Evolutionary conservation across 2,113 vertebrate genomes (phyloP), one percentile per base, ranked within the genome.

Genomic region (Misgurnus anguillicaudatus): DNA sequence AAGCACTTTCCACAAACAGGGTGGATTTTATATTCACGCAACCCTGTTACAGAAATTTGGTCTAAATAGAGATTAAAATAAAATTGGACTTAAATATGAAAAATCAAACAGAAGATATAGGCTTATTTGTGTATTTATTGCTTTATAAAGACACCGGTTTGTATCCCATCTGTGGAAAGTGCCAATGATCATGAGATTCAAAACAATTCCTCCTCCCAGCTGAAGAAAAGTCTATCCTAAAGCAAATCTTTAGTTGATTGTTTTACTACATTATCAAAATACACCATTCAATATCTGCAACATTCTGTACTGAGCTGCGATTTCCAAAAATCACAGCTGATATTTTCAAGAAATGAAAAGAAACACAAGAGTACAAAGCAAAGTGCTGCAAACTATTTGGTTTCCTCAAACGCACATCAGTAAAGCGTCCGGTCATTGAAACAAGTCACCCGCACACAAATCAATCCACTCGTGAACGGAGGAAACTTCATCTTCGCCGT

Each of bases 201-300:
- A 21, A 8, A 42, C 10, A 61, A 60, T 61, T 61, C 42, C 39
- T 36, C 24, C 45, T 51, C 42, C 70, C 13, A 21, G n/a, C 70
- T 4, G 19, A 60, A 24, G 39, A 16, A 57, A 58, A 57, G 65
- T 69, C 47, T 61, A 74, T 45, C 24, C 72, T 62, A 74, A 47
- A 74, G 72, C 57, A 17, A 76, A 64, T 53, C 61, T 45, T 31
- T 31, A 31, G 24, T 21, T 65, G 74, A 76, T 76, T 76, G 74
- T 76, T 76, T 76, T 16, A 64, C 74, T 76, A 76, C 61, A 48
- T 63, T 76, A 74, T 76, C 61, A 76, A 76, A 76, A 64, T 51
- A 76, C 74, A 76, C 17, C 8, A 51, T 75, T 75, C 72, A 48
- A n/a, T 7, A 61, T 45, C 16, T 38, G 58, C 45, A 62, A 76